A percentile compares a stretch with the other conserved stretches of the same genome.
Evolutionary conservation across 53 echinoderm and acorn worm species (phyloP).

Genomic region (Patiria pectinifera): DNA sequence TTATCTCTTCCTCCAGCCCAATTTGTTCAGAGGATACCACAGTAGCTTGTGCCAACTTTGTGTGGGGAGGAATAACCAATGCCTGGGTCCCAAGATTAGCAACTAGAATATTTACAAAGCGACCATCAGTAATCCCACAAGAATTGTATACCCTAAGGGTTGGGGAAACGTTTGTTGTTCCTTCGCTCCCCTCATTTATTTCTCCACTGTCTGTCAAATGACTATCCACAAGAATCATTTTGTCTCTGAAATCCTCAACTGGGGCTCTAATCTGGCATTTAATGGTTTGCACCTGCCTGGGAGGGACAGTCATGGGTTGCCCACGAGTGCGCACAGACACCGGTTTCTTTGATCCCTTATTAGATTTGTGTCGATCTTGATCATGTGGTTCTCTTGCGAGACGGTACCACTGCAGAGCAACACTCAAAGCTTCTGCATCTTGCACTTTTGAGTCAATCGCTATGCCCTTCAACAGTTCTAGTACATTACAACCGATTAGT

Average conservation of each 20-base stretch:
- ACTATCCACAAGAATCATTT: too few species aligned
- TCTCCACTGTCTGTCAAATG: neutral
- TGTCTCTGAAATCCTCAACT: too few species aligned
- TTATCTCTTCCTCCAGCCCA: neutral
- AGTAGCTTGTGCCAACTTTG: slow-evolving; percentile 1
- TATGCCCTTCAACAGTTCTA: too few species aligned
- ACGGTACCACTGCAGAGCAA: neutral
- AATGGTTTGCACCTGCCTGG: too few species aligned
- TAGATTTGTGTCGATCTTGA: neutral
- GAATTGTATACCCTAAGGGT: neutral
- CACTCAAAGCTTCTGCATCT: too few species aligned
- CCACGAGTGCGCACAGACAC: neutral
- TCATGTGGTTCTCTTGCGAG: neutral
- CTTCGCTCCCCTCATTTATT: neutral
- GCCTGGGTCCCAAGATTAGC: slow-evolving; percentile 2
- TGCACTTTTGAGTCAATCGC: too few species aligned
- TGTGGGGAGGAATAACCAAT: slow-evolving; percentile 6
- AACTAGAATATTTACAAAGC: too few species aligned
- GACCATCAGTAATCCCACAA: slow-evolving; percentile 1
- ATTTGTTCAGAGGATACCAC: neutral
- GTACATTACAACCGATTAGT: too few species aligned
- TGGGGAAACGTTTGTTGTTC: neutral
- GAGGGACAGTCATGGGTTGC: neutral
- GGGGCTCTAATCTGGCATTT: too few species aligned
- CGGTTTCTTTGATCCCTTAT: neutral